A percentile compares a stretch with the other conserved stretches of the same genome.
These are phyloP conservation scores for Enteromius afrohamiltoni DNA, from an alignment of 2,797 vertebrate genomes.

Conservation along the genomic window DNA sequence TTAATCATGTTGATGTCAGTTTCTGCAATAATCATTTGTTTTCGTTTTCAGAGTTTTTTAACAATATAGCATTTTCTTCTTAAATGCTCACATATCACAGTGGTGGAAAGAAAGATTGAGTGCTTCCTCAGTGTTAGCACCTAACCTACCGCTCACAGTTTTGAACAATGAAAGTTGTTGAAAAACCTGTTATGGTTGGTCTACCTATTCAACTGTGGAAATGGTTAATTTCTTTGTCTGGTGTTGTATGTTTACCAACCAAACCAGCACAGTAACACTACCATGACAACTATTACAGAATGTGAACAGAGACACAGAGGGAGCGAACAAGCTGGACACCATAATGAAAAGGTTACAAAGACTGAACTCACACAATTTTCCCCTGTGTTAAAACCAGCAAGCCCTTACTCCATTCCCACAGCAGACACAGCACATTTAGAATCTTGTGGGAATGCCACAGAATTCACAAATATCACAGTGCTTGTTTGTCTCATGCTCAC, in stretches of 20 bases:
- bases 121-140: not conserved
- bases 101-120: not conserved
- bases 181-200: not conserved
- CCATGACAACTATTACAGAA: not conserved
- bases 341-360: constrained; percentile 31
- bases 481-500: constrained; percentile 31
- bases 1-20: not conserved
- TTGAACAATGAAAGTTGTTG: not conserved
- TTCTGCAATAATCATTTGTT: not conserved
- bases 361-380: constrained; percentile 18
- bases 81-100: not conserved
- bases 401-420: not conserved
- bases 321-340: not conserved
- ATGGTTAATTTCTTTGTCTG: not conserved
- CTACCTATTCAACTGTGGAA: not conserved
- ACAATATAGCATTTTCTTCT: not conserved
- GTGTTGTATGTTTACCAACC: not conserved
- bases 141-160: not conserved
- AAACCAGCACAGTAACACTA: not conserved
- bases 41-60: not conserved
- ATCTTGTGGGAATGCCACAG: constrained; percentile 30
- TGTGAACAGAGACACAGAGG: not conserved
- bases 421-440: constrained; percentile 35
- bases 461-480: constrained; percentile 24
- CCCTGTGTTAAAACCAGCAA: constrained; percentile 13